Base-by-base conservation (phyloP, 2,113 vertebrate species). In the Bambusicola thoracicus region DNA sequence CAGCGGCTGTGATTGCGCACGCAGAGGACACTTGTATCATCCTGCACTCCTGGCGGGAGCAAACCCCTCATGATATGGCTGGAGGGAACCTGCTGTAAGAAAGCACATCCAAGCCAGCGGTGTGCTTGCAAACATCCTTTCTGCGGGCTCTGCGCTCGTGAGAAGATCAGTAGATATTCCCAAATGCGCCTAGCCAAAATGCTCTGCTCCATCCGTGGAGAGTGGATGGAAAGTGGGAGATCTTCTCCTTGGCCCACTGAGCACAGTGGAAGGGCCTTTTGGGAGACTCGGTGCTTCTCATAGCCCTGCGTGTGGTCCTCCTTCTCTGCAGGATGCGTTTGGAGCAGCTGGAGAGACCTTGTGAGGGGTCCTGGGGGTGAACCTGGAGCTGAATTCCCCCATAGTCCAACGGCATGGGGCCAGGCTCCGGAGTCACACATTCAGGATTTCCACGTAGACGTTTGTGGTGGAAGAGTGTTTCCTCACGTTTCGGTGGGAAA, bases 1-100 rank as follows among this genome's bases (percentile, higher is more conserved):
- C 16, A 20, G 79, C 86, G 18, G 89, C 94, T 87, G 86, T 68
- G 65, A 81, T 77, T 87, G 79, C 43, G 6, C 55, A 55, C 78
- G 59, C 83, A 78, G 21, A 78, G 89, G 92, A 92, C 40, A 19
- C 70, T 85, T 90, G 89, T 92, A 81, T 40, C 69, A 81, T 59
- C 48, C 86, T 69, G 66, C 69, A 67, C 78, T 53, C 65, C 48
- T 77, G 85, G 74, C 94, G 92, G 82, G 27, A 84, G 3, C 43
- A 73, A 81, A 80, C 10, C 78, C 82, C 65, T 78, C 65, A 2
- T 10, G 65, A 61, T 34, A 40, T 0, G 12, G 65, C 68, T 87
- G 92, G 74, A 90, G 92, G 87, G 68, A 92, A 94, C 82, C 65
- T 34, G 38, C 29, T 8, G 63, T 17, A 9, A 34, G 36, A 36